Evolutionary conservation across 2,888 invertebrate species (phyloP).

Genomic region (Syritta pipiens): DNA sequence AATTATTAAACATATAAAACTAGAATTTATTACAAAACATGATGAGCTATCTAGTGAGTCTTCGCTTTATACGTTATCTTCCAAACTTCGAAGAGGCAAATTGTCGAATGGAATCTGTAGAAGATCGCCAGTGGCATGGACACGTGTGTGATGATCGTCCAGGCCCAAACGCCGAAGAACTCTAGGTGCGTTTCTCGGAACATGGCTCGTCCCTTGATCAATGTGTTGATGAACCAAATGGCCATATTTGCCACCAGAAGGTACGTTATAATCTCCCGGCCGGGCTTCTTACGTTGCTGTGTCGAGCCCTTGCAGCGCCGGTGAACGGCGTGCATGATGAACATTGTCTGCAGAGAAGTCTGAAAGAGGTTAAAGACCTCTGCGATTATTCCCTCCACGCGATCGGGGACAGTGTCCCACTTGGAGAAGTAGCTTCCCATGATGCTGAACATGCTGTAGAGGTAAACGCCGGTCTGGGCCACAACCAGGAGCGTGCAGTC

Average conservation of each 20-base stretch:
- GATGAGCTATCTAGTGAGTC: conserved; percentile 69
- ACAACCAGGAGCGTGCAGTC: conserved; percentile 91
- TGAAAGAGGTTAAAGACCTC: conserved; percentile 88
- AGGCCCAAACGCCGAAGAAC: conserved; percentile 93
- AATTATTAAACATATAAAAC: conserved; percentile 8
- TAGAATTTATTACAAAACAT: conserved; percentile 13
- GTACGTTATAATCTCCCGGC: conserved; percentile 92
- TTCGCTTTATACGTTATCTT: conserved; percentile 91
- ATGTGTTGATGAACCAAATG: conserved; percentile 91
- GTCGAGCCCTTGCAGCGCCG: conserved; percentile 86
- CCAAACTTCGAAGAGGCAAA: conserved; percentile 96
- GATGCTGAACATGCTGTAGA: conserved; percentile 92
- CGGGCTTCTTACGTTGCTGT: conserved; percentile 88
- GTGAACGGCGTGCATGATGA: conserved; percentile 88
- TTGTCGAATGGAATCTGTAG: conserved; percentile 94
- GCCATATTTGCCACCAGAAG: conserved; percentile 90
- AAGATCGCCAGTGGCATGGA: conserved; percentile 94
- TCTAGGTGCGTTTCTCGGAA: conserved; percentile 89
- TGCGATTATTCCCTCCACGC: conserved; percentile 84
- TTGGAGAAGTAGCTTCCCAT: conserved; percentile 82
- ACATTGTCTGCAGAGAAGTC: conserved; percentile 88
- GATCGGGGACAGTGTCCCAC: conserved; percentile 79
- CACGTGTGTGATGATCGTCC: conserved; percentile 94
- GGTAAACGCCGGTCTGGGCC: conserved; percentile 93
- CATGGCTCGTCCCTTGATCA: conserved; percentile 90